Base-by-base conservation (phyloP, 2,113 vertebrate genomes). In the Corydoras maculifer region DNA sequence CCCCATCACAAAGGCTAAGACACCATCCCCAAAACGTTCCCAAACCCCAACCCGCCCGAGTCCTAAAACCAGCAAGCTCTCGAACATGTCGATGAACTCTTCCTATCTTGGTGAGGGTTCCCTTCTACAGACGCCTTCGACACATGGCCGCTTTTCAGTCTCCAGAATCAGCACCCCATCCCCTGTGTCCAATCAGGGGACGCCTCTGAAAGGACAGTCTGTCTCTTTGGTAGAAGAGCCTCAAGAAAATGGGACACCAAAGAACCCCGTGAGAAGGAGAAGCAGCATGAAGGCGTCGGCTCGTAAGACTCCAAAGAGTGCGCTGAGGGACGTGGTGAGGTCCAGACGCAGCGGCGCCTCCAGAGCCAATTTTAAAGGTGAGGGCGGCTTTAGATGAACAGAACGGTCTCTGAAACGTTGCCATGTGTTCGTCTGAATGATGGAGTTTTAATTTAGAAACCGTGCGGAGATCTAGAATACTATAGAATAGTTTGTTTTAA, bases 301-400 rank as follows among this genome's bases (percentile, higher is more conserved):
- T 12, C 82, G 73, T 60, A 88, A 81, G 77, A 81, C 79, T 0
- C 81, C 87, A n/a, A 86, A 2, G 53, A 80, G 82, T 31, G 51
- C 83, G 1, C 9, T 75, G 3, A 91, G 79, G 74, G 86, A 88
- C 61, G 48, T 69, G 0, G 12, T 93, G 64, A 80, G 58, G 5
- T 79, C 86, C 62, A 87, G 92, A 58, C 88, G 83, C 79, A 93
- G 91, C 61, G 91, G 92, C 53, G 86, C 92, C 48, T 93, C 92
- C 14, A 84, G 79, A 48, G 91, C 90, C 32, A 94, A 93, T 35
- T 82, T 94, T 55, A 85, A 92, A 82, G 90, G 94, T 95, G 18
- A 25, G 18, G 2, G 79, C 14, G 0, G 5, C 35, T 2, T 31
- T 30, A 5, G 9, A 13, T 29, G 0, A 0, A 15, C 29, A 32